phyloP scores from a whole-genome alignment of 2,888 invertebrate genomes.

The Rambutsinella grinnellia region DNA sequence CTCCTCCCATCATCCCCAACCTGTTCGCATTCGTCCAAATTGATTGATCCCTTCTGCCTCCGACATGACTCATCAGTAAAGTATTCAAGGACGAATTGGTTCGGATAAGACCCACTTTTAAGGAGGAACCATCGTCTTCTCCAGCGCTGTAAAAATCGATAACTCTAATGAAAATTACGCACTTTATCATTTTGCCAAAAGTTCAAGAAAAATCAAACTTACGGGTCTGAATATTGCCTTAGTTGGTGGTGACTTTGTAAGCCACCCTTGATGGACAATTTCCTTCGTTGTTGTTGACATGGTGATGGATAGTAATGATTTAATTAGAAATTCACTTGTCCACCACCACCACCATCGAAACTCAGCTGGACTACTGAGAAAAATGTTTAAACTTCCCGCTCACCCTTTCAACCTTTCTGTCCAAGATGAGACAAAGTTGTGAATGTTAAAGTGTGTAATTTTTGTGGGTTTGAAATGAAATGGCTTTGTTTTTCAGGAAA shows the following conservation, averaged over 20 bases:
- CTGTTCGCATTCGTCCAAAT: constrained; percentile 96
- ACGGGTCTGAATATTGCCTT: constrained; percentile 94
- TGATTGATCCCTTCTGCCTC: constrained; percentile 89
- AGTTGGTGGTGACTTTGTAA: constrained; percentile 94
- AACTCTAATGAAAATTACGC: not conserved
- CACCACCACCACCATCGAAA: too few relatives aligned
- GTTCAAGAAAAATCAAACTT: constrained; percentile 71
- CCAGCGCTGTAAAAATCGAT: constrained; percentile 82
- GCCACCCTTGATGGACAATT: constrained; percentile 88
- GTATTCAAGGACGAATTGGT: constrained; percentile 93
- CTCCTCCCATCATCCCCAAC: constrained; percentile 71
- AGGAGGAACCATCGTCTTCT: constrained; percentile 94
- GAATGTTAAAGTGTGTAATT: too few relatives aligned
- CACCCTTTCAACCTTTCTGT: too few relatives aligned
- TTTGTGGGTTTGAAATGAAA: too few relatives aligned
- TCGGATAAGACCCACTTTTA: constrained; percentile 90
- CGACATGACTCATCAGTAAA: constrained; percentile 89
- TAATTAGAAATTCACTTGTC: too few relatives aligned
- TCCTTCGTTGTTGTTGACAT: constrained; percentile 71
- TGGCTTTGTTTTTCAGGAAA: too few relatives aligned
- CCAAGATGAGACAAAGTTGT: too few relatives aligned
- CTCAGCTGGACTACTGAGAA: too few relatives aligned
- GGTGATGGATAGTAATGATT: too few relatives aligned
- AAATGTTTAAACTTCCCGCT: too few relatives aligned
- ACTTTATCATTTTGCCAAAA: not conserved